A percentile compares a stretch with the other conserved stretches of the same genome.
These are phyloP conservation scores for Miichthys miiuy DNA, from an alignment of 2,797 vertebrate genomes.

Conservation along the genomic window DNA sequence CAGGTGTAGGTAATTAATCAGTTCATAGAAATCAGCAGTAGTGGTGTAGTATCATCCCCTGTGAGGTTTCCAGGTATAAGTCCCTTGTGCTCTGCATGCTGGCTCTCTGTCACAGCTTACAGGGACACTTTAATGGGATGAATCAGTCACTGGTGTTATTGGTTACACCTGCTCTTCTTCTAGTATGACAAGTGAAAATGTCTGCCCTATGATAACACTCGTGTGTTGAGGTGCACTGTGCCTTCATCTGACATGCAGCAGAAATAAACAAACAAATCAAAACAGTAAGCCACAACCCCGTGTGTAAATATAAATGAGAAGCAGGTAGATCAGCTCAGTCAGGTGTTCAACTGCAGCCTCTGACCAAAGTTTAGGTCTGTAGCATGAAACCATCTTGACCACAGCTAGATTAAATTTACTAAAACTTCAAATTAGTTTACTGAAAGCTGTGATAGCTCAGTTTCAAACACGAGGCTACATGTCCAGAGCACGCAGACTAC, in stretches of 20 bases:
- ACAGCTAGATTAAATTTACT: too few relatives aligned
- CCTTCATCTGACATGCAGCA: background rate
- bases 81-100: background rate
- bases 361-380: background rate
- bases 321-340: too few relatives aligned
- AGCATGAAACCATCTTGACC: background rate
- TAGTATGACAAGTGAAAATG: background rate
- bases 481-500: background rate
- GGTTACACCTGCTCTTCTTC: background rate
- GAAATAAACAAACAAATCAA: background rate
- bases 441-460: background rate
- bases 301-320: too few relatives aligned
- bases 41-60: background rate
- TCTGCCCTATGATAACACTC: background rate
- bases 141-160: background rate
- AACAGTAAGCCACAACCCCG: background rate
- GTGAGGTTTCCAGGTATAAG: background rate
- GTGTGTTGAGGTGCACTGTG: background rate
- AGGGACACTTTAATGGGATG: background rate
- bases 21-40: background rate
- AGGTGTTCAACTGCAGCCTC: too few relatives aligned
- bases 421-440: rapidly evolving
- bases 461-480: background rate
- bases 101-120: background rate
- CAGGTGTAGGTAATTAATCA: background rate